Evolutionary conservation across 1,140 invertebrate species (phyloP), one percentile per base, ranked within the genome.

Genomic region (Helicoverpa armigera): DNA sequence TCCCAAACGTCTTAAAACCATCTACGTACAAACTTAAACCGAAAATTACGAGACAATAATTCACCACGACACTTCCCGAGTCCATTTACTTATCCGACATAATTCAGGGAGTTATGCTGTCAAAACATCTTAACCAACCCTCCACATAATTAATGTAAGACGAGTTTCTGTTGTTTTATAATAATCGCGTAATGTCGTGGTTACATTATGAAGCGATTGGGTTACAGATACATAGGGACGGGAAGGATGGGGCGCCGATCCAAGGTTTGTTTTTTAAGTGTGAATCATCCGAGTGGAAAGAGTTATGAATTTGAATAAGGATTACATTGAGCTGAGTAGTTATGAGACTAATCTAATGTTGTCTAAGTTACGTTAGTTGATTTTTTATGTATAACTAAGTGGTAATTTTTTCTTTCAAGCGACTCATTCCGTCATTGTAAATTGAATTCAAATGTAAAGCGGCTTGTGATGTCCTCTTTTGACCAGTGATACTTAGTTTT

Each of bases 121-220:
- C 75, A 77, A 77, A 77, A 77, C 75, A 77, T 77, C 75, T 77
- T 77, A 77, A 77, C 50, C 75, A 77, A 54, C 75, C 75, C 75
- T 53, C 61, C 51, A 63, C 61, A 77, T 77, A 77, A 77, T 77
- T 77, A 77, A 67, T 77, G 75, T 77, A 67, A 77, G 75, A 67
- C 35, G 75, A 77, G 75, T 53, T 53, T 50, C 75, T 76, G 56
- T 77, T 77, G 75, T 77, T 77, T 77, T 77, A 77, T 77, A 77
- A 77, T 77, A 77, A 77, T 77, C 75, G 75, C 75, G 29, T 65
- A 77, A 77, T 77, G 61, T 50, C 50, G 75, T 50, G 75, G 75
- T 77, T 67, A 67, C 75, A 77, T 77, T 77, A 77, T 54, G 43
- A 3, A 51, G 75, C 61, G 50, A 77, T 77, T 54, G 75, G 43